phyloP scores from a whole-genome alignment of 2,888 invertebrate species.

The Nasonia oneida region DNA sequence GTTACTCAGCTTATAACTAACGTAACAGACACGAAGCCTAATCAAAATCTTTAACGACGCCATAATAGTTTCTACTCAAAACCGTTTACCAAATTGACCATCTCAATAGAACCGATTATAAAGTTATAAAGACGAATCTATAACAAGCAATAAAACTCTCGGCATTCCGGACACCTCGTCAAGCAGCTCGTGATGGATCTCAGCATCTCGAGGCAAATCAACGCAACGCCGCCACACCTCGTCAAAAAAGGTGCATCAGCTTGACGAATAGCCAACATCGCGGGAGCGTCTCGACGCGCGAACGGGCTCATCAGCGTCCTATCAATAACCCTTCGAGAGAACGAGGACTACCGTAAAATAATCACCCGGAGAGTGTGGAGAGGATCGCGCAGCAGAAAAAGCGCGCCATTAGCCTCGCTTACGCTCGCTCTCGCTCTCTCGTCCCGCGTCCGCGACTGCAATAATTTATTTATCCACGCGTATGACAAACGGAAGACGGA shows the following conservation, averaged over 20 bases:
- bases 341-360: conserved; percentile 19
- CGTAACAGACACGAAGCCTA: background rate
- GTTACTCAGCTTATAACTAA: background rate
- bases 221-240: conserved; percentile 11
- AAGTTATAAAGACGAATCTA: background rate
- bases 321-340: conserved; percentile 17
- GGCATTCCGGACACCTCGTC: conserved; percentile 20
- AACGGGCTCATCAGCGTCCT: background rate
- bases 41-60: background rate
- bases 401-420: conserved; percentile 56
- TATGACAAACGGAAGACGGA: conserved; percentile 76
- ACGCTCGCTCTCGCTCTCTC: background rate
- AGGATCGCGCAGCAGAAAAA: conserved; percentile 23
- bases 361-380: background rate
- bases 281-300: background rate
- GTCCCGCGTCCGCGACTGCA: conserved; percentile 40
- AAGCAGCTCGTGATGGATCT: conserved; percentile 18
- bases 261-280: conserved; percentile 40
- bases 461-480: conserved; percentile 76
- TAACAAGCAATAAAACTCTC: background rate
- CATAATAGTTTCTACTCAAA: background rate
- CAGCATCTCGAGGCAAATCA: conserved; percentile 17
- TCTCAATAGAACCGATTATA: background rate
- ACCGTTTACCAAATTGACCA: conserved; percentile 8
- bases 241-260: conserved; percentile 17